Percentiles rank a stretch among this genome's conserved stretches.
Conservation (phyloP, 2,113 vertebrate species). For the Chunga burmeisteri region DNA sequence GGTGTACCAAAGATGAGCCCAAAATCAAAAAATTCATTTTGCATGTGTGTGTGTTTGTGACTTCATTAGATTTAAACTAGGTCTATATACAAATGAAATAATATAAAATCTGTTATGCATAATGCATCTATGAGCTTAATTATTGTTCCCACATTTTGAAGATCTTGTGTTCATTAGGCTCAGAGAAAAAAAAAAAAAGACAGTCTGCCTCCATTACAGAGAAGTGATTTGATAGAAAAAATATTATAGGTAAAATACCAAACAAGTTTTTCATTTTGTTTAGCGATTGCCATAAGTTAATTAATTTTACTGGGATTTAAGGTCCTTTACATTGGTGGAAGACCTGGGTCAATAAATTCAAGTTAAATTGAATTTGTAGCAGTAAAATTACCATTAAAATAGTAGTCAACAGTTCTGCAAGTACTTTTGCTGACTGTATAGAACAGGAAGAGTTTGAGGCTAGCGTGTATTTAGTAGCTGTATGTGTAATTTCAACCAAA, state of each 20-base stretch:
- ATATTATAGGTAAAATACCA: neutral
- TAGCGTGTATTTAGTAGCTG: neutral
- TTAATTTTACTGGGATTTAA: neutral
- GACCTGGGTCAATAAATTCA: neutral
- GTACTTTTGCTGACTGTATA: neutral
- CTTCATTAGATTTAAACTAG: neutral
- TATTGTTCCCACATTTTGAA: neutral
- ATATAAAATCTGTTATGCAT: neutral
- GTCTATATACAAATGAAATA: neutral
- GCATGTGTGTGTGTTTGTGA: neutral
- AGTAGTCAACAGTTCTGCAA: neutral
- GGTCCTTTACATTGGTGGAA: neutral
- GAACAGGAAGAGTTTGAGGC: neutral
- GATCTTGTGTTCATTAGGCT: neutral
- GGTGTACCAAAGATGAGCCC: neutral
- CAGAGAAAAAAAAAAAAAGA: fast-evolving
- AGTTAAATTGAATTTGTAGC: neutral
- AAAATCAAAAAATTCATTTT: neutral
- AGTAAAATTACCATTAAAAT: neutral
- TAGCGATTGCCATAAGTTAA: neutral
- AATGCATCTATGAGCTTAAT: neutral
- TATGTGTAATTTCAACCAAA: neutral
- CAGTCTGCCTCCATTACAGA: neutral
- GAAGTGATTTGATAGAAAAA: neutral
- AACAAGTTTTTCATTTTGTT: neutral